phyloP scores from a whole-genome alignment of 2,113 vertebrate species.

The Salvelinus namaycush region DNA sequence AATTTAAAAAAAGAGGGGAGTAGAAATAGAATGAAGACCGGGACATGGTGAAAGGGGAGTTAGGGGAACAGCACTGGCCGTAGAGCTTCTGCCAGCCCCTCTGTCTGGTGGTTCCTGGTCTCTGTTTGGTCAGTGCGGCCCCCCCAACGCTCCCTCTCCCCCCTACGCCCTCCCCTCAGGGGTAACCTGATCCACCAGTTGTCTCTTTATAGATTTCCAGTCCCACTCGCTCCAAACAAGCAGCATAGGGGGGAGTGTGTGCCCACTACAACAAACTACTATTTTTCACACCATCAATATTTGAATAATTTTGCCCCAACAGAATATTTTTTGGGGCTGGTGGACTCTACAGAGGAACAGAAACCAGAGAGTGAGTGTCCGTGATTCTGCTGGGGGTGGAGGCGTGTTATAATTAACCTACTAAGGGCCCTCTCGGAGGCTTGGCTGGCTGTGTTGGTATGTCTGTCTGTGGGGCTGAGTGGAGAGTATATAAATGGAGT shows the following conservation, averaged over 20 bases:
- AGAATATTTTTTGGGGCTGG: conserved; percentile 25
- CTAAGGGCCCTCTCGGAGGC: neutral
- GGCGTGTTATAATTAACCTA: neutral
- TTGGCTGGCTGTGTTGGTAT: conserved; percentile 15
- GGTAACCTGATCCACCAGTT: conserved; percentile 68
- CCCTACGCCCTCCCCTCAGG: conserved; percentile 36
- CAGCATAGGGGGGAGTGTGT: conserved; percentile 25
- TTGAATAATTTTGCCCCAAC: conserved; percentile 10
- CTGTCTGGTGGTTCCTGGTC: conserved; percentile 9
- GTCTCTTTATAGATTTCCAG: conserved; percentile 64
- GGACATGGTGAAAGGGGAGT: neutral
- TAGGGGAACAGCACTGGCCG: neutral
- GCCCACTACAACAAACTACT: conserved; percentile 16
- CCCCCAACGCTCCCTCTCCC: conserved; percentile 32
- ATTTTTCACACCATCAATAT: conserved; percentile 40
- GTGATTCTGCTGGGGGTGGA: neutral
- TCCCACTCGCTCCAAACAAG: conserved; percentile 42
- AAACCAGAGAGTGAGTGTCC: conserved; percentile 58
- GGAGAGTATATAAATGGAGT: conserved; percentile 48
- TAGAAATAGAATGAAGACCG: conserved; percentile 56
- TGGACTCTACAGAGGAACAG: conserved; percentile 36
- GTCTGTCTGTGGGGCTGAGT: conserved; percentile 21
- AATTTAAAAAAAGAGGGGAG: conserved; percentile 30
- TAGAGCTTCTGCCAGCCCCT: neutral
- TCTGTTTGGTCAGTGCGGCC: conserved; percentile 57